A percentile compares a stretch with the other conserved stretches of the same genome.
These are phyloP conservation scores for Armadillidium nasatum DNA, from an alignment of 1,140 invertebrate genomes.

Conservation along the genomic window DNA sequence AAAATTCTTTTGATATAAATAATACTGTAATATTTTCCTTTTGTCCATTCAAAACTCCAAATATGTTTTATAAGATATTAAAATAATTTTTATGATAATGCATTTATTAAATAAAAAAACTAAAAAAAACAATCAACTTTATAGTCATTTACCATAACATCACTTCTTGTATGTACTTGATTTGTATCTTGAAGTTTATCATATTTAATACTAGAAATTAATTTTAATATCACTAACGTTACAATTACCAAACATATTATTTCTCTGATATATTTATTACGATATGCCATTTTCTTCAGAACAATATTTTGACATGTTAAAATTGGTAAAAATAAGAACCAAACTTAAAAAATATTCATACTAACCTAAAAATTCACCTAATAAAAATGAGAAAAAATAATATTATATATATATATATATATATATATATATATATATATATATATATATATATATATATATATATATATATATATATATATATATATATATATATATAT, in stretches of 20 bases:
- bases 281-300: no score
- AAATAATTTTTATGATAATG: no score
- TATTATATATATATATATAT: neutral
- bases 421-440: constrained; percentile 15
- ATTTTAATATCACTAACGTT: no score
- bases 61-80: neutral
- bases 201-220: no score
- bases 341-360: neutral
- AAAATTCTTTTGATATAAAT: neutral
- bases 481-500: neutral
- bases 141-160: no score
- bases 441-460: constrained; percentile 11
- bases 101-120: no score
- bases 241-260: no score
- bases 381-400: neutral
- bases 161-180: no score
- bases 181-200: no score
- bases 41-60: neutral
- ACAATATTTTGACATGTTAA: no score
- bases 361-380: neutral
- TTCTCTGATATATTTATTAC: no score
- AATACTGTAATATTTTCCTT: neutral
- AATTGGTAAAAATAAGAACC: neutral
- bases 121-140: no score
- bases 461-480: constrained; percentile 15